These are phyloP conservation scores for Chaenocephalus aceratus DNA, from an alignment of 2,113 vertebrate species.

Conservation along the genomic window DNA sequence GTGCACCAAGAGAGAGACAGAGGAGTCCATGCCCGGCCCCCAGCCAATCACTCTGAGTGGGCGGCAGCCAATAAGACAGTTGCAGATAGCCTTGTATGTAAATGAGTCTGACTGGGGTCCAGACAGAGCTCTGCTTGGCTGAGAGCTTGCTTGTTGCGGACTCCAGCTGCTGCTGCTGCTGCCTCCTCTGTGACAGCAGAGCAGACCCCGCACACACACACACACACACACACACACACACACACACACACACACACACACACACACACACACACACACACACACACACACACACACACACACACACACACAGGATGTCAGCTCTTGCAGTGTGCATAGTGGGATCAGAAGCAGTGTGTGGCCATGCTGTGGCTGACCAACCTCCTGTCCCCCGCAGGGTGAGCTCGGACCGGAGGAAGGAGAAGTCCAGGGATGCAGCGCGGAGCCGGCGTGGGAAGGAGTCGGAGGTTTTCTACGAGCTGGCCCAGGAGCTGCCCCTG, in stretches of 20 bases:
- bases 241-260: too few species aligned
- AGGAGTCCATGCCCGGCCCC: slow-evolving; percentile 1
- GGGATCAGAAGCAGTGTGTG: slow-evolving; percentile 4
- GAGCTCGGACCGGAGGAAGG: slow-evolving; percentile 95
- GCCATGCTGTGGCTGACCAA: slow-evolving; percentile 27
- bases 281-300: too few species aligned
- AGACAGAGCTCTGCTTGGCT: slow-evolving; percentile 5
- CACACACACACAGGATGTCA: slow-evolving; percentile 27
- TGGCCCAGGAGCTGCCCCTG: slow-evolving; percentile 94
- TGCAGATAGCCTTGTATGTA: slow-evolving; percentile 39
- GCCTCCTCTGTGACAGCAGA: slow-evolving; percentile 3
- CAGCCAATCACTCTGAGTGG: slow-evolving; percentile 56
- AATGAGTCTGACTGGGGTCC: slow-evolving; percentile 35
- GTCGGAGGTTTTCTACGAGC: slow-evolving; percentile 95
- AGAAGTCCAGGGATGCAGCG: slow-evolving; percentile 96
- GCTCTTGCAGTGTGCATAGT: slow-evolving; percentile 16
- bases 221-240: too few species aligned
- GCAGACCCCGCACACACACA: background rate
- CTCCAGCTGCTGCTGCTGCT: slow-evolving; percentile 43
- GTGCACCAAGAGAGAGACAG: slow-evolving; percentile 37
- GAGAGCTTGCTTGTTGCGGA: slow-evolving; percentile 17
- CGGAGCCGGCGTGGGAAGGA: slow-evolving; percentile 94
- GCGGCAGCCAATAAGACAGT: slow-evolving; percentile 56
- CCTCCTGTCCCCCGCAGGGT: slow-evolving; percentile 83
- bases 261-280: too few species aligned